A percentile compares a stretch with the other conserved stretches of the same genome.
These are phyloP conservation scores for Drosophila setifemur DNA, from an alignment of 1,140 invertebrate species.

Conservation along the genomic window DNA sequence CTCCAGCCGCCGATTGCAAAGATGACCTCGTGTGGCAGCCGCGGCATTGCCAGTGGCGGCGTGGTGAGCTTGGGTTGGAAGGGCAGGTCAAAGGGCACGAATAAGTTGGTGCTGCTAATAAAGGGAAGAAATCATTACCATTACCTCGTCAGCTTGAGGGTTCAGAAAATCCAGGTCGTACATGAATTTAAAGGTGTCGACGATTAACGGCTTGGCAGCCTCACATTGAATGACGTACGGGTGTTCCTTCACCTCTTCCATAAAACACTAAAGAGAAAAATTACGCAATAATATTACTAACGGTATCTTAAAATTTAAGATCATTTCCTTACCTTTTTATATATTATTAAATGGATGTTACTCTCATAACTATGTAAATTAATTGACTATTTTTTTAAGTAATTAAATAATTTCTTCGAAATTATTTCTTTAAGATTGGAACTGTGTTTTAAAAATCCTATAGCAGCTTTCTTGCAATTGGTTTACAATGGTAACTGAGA, in stretches of 20 bases:
- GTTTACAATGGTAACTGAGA: no score
- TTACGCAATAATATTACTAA: no score
- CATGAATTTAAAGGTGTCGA: slow-evolving; percentile 86
- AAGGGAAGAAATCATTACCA: not conserved
- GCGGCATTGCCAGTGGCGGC: slow-evolving; percentile 85
- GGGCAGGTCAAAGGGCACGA: slow-evolving; percentile 32
- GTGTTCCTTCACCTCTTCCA: slow-evolving; percentile 86
- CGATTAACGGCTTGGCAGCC: slow-evolving; percentile 86
- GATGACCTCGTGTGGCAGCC: slow-evolving; percentile 88
- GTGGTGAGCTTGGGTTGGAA: slow-evolving; percentile 83
- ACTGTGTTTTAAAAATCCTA: no score
- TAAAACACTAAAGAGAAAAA: slow-evolving; percentile 84
- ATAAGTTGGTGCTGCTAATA: slow-evolving; percentile 36
- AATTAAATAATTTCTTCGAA: no score
- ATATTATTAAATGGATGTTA: no score
- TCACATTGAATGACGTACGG: slow-evolving; percentile 86
- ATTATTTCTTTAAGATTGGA: no score
- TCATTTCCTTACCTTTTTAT: no score
- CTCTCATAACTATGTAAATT: no score
- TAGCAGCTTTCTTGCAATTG: no score
- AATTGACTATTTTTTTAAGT: no score
- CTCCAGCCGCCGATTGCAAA: slow-evolving; percentile 92
- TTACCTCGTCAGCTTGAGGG: slow-evolving; percentile 83
- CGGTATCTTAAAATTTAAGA: no score
- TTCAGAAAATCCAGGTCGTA: slow-evolving; percentile 85